A percentile compares a stretch with the other conserved stretches of the same genome.
Conservation (phyloP, 2,888 invertebrate species). For the Noctua janthina region DNA sequence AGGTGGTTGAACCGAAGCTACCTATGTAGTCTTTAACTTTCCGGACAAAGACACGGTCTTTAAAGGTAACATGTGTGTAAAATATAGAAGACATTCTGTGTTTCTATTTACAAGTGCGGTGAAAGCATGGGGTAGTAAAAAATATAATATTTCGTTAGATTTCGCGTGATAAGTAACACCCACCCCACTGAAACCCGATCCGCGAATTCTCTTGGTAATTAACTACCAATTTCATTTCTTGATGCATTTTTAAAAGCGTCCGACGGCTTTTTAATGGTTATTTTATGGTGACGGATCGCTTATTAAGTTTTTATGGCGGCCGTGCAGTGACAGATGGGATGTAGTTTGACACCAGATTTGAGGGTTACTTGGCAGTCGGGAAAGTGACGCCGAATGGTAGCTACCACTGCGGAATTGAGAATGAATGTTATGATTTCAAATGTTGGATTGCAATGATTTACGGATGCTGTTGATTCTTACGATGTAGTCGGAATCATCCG, state of each 20-base stretch:
- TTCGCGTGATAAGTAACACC: conserved; percentile 70
- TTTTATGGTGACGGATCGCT: conserved; percentile 90
- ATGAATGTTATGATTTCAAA: conserved; percentile 51
- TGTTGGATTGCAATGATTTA: neutral
- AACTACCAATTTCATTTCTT: conserved; percentile 90
- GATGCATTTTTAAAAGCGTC: conserved; percentile 90
- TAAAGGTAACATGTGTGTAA: neutral
- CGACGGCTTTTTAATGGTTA: conserved; percentile 90
- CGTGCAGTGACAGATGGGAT: conserved; percentile 88
- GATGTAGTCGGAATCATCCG: neutral
- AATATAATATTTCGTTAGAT: conserved; percentile 62
- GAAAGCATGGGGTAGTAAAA: neutral
- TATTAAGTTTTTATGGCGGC: conserved; percentile 89
- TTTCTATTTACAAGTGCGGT: neutral
- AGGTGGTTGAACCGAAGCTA: neutral
- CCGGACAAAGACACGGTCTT: neutral
- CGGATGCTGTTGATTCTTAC: neutral
- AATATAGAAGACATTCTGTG: neutral
- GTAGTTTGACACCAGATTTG: conserved; percentile 89
- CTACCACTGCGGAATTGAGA: conserved; percentile 28
- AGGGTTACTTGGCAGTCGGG: conserved; percentile 69
- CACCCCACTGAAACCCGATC: conserved; percentile 85
- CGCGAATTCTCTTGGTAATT: conserved; percentile 89
- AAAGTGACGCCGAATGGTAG: conserved; percentile 20
- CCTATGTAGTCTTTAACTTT: neutral